Base-by-base conservation (phyloP, 1,140 invertebrate genomes). In the Pseudomyrmex flavicornis region DNA sequence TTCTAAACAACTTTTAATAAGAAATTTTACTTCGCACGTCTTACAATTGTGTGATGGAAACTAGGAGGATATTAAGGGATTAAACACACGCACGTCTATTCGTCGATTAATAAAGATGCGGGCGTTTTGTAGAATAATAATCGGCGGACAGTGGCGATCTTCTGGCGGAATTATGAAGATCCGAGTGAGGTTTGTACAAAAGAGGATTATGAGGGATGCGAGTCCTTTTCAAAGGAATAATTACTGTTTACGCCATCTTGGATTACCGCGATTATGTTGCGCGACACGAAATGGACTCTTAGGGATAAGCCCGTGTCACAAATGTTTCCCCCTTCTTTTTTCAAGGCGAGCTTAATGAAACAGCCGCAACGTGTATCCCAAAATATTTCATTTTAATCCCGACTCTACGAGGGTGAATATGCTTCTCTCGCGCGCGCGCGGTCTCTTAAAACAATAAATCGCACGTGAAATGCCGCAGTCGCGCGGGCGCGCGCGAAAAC, bases 101-200 rank as follows among this genome's bases (percentile, higher is more conserved):
- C n/a, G 46, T 22, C 86, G 61, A 88, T 88, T 88, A 88, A 88
- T 88, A 83, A 84, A 62, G 59, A 70, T 46, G 65, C 20, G 13
- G 56, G 26, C 13, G 46, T 82, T 69, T 70, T 75, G 73, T 75
- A 50, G 46, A 65, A 54, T 17, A 26, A 48, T 48, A 58, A 82
- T 74, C 56, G 35, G 8, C 20, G 58, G 56, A 62, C 26, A 74
- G n/a, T 35, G 35, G 17, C 46, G 46, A 83, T 77, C 63, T 76
- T 62, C 62, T 15, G 50, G 52, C 46, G 63, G 82, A 79, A 83
- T 83, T 83, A 77, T 48, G 54, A 83, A 83, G 20, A 65, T 15
- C 20, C 74, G 17, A n/a, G 15, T 52, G 65, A 75, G 65, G 68
- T 15, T 22, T 20, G 5, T 1, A 65, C 69, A 58, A n/a, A 22